phyloP scores from a whole-genome alignment of 1,140 invertebrate species.

The Plectrocnemia conspersa region DNA sequence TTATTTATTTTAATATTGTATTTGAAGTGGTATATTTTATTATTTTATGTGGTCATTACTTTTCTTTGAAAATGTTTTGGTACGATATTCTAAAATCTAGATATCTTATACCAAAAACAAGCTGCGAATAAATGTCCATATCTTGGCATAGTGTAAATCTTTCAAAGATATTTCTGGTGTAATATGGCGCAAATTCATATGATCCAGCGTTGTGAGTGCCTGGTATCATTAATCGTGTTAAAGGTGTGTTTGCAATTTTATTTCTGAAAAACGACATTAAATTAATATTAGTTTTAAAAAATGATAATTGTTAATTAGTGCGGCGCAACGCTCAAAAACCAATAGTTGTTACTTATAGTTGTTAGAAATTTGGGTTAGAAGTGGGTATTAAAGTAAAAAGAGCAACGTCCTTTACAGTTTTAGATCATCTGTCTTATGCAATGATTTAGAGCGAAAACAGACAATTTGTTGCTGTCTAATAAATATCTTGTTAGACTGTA shows the following conservation, averaged over 20 bases:
- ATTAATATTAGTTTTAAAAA: conserved; percentile 16
- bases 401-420: no score
- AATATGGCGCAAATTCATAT: conserved; percentile 44
- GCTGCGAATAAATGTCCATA: conserved; percentile 70
- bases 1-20: neutral
- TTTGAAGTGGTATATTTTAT: neutral
- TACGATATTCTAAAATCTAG: conserved; percentile 65
- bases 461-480: no score
- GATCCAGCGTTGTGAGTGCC: conserved; percentile 49
- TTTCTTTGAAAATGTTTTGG: conserved; percentile 40
- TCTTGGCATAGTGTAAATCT: conserved; percentile 60
- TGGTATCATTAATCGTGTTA: conserved; percentile 43
- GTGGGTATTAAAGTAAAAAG: no score
- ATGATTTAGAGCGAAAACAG: no score
- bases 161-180: conserved; percentile 40
- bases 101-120: conserved; percentile 76
- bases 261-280: conserved; percentile 37
- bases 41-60: conserved; percentile 4
- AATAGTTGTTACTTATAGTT: neutral
- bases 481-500: no score
- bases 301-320: neutral
- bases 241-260: conserved; percentile 42
- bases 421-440: no score
- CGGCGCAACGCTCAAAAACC: neutral
- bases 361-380: no score